A percentile compares a stretch with the other conserved stretches of the same genome.
Evolutionary conservation across 2,113 vertebrate genomes (phyloP).

Genomic region (Pachycephala philippinensis): DNA sequence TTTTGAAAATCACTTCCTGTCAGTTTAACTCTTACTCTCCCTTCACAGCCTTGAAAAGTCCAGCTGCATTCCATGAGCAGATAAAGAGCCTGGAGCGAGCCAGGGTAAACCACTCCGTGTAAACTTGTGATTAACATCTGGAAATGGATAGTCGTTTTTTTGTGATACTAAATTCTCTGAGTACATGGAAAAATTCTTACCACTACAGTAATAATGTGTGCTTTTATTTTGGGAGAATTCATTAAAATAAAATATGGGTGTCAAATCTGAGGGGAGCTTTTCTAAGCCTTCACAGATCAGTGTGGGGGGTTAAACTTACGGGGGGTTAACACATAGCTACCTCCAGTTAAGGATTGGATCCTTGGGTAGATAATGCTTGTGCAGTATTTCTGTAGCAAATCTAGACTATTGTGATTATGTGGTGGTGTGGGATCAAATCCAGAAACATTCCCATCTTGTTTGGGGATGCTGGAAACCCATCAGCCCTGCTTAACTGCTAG

Average conservation of each 20-base stretch:
- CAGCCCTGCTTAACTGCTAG: background rate
- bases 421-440: background rate
- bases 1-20: background rate
- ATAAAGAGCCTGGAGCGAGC: conserved; percentile 95
- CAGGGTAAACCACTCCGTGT: conserved; percentile 78
- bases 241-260: background rate
- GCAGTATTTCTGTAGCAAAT: background rate
- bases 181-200: background rate
- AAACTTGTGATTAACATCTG: background rate
- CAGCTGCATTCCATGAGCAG: conserved; percentile 92
- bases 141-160: background rate
- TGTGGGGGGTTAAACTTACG: fast-evolving
- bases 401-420: background rate
- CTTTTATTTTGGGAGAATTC: background rate
- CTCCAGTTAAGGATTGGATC: background rate
- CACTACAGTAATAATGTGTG: background rate
- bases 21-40: conserved; percentile 46
- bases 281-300: background rate
- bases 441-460: background rate
- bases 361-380: background rate
- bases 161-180: background rate
- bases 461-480: background rate
- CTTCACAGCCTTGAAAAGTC: conserved; percentile 90
- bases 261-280: background rate
- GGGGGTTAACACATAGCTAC: background rate